These are phyloP conservation scores for Chelonoidis abingdonii DNA, from an alignment of 2,113 vertebrate genomes.

Conservation along the genomic window DNA sequence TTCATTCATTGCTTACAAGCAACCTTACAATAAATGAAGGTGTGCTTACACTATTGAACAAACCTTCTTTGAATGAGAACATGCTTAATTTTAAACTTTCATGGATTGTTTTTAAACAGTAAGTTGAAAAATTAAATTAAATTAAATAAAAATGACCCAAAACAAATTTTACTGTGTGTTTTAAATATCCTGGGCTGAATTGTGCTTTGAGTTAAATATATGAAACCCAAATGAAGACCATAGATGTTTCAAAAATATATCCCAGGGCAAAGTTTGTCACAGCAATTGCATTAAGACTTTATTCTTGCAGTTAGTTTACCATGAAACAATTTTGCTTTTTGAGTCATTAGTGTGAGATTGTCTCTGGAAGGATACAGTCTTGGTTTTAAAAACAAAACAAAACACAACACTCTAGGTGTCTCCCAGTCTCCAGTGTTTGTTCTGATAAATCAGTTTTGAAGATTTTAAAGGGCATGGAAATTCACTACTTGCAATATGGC, in stretches of 20 bases:
- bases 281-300: slow-evolving; percentile 10
- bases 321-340: slow-evolving; percentile 20
- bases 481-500: slow-evolving; percentile 55
- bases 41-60: background rate
- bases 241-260: slow-evolving; percentile 42
- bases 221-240: slow-evolving; percentile 16
- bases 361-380: slow-evolving; percentile 4
- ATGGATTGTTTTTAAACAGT: background rate
- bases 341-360: background rate
- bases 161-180: background rate
- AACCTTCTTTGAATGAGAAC: background rate
- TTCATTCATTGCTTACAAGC: background rate
- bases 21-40: background rate
- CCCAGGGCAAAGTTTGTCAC: background rate
- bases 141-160: background rate
- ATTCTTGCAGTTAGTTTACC: slow-evolving; percentile 33
- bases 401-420: slow-evolving; percentile 13
- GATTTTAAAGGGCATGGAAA: slow-evolving; percentile 54
- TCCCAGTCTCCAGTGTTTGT: background rate
- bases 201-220: background rate
- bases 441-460: slow-evolving; percentile 16
- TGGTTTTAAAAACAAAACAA: slow-evolving; percentile 20
- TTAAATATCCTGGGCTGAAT: background rate
- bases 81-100: background rate
- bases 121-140: background rate